A percentile compares a stretch with the other conserved stretches of the same genome.
phyloP scores from a whole-genome alignment of 1,140 invertebrate species.

The Drosophila seguyi region DNA sequence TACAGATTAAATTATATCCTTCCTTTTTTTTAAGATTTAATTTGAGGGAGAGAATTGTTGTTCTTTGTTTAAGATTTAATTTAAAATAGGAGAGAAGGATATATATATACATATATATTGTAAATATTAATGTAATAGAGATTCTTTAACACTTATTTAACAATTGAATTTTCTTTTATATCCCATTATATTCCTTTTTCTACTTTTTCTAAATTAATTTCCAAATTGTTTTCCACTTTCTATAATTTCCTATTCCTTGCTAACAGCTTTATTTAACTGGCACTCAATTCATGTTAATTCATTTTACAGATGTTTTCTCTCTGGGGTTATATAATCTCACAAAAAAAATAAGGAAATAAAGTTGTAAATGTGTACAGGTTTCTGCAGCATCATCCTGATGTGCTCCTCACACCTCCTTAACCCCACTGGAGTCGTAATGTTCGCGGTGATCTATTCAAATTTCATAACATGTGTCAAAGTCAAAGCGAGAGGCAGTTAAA shows the following conservation, averaged over 20 bases:
- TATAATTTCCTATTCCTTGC: constrained; percentile 11
- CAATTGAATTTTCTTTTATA: not conserved
- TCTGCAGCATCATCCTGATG: constrained; percentile 50
- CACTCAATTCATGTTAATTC: constrained; percentile 67
- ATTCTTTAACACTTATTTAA: not conserved
- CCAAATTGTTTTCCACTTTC: constrained; percentile 10
- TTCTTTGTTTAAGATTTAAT: not conserved
- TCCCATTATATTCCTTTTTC: not conserved
- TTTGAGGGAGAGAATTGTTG: not conserved
- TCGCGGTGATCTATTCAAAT: constrained; percentile 77
- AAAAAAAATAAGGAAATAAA: constrained; percentile 25
- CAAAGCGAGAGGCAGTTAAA: constrained; percentile 78
- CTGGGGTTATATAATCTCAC: constrained; percentile 23
- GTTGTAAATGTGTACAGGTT: constrained; percentile 69
- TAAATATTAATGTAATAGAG: not conserved
- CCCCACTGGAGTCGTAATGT: constrained; percentile 20
- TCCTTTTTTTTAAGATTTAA: not conserved
- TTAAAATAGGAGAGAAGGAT: too few relatives aligned
- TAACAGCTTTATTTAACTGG: constrained; percentile 67
- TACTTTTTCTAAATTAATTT: not conserved
- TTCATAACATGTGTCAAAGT: constrained; percentile 81
- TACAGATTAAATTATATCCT: not conserved
- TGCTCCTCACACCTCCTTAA: constrained; percentile 8
- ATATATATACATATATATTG: too few relatives aligned
- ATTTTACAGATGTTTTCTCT: constrained; percentile 65